Evolutionary conservation across 1,140 invertebrate genomes (phyloP).

Genomic region (Caenorhabditis latens): DNA sequence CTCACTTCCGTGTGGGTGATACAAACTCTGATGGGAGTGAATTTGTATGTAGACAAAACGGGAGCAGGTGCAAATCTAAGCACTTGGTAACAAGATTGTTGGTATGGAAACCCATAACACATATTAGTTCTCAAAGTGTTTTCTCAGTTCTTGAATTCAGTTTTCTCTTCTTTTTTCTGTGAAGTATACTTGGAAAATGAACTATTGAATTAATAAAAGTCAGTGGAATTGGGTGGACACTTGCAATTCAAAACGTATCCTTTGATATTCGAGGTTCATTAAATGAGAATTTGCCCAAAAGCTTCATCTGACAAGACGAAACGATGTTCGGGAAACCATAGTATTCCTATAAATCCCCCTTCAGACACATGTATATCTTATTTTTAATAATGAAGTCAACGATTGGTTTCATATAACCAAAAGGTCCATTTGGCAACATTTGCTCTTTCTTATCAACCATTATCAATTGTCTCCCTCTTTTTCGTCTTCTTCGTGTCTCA

Average conservation of each 20-base stretch:
- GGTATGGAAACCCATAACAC: conserved; percentile 37
- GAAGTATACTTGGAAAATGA: not conserved
- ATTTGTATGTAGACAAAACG: not conserved
- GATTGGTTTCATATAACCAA: too few relatives aligned
- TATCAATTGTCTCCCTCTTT: conserved; percentile 31
- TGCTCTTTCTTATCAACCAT: conserved; percentile 31
- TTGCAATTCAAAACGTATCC: too few relatives aligned
- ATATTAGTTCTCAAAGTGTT: not conserved
- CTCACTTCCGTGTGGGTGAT: too few relatives aligned
- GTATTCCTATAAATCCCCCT: not conserved
- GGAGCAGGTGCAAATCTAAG: conserved; percentile 28
- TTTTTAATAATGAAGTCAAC: too few relatives aligned
- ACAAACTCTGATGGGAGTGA: too few relatives aligned
- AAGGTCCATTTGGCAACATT: conserved; percentile 38
- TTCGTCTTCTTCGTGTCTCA: not conserved
- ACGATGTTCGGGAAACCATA: conserved; percentile 8
- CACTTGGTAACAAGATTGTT: conserved; percentile 38
- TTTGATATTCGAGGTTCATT: too few relatives aligned
- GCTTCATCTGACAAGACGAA: not conserved
- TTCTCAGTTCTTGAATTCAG: not conserved
- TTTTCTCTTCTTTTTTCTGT: not conserved
- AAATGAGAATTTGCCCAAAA: not conserved
- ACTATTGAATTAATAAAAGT: too few relatives aligned
- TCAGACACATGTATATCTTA: not conserved
- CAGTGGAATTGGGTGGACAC: too few relatives aligned